phyloP scores from a whole-genome alignment of 1,140 invertebrate species.

The Drosophila baimaii region DNA sequence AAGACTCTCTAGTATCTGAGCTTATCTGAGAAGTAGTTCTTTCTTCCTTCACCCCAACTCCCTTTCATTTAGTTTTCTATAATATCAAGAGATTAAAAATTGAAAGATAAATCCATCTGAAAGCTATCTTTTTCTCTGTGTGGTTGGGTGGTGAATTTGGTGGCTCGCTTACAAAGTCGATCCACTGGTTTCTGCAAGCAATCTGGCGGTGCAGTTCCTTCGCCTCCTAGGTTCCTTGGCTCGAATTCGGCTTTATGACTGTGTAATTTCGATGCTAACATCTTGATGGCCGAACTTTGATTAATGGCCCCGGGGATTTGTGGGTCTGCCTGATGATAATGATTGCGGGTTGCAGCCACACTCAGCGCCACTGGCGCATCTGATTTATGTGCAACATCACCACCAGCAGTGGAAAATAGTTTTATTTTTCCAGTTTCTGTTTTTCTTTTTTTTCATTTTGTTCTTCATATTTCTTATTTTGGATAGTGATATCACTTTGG shows the following conservation, averaged over 20 bases:
- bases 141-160: not conserved
- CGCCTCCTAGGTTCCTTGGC: not conserved
- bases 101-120: no score
- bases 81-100: no score
- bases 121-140: not conserved
- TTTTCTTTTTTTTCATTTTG: not conserved
- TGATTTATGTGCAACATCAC: constrained; percentile 32
- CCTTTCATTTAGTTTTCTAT: not conserved
- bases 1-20: not conserved
- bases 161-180: constrained; percentile 5
- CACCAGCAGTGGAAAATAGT: constrained; percentile 6
- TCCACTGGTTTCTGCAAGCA: not conserved
- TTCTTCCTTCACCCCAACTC: no score
- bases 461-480: not conserved
- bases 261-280: constrained; percentile 51
- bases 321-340: constrained; percentile 14
- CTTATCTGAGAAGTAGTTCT: not conserved
- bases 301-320: constrained; percentile 38
- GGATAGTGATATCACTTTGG: constrained; percentile 23
- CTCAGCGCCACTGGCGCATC: constrained; percentile 36
- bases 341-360: constrained; percentile 30
- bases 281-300: constrained; percentile 54
- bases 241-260: constrained; percentile 32
- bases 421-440: not conserved
- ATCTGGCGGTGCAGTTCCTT: not conserved